phyloP scores from a whole-genome alignment of 2,888 invertebrate genomes.

The Melanotus villosus region DNA sequence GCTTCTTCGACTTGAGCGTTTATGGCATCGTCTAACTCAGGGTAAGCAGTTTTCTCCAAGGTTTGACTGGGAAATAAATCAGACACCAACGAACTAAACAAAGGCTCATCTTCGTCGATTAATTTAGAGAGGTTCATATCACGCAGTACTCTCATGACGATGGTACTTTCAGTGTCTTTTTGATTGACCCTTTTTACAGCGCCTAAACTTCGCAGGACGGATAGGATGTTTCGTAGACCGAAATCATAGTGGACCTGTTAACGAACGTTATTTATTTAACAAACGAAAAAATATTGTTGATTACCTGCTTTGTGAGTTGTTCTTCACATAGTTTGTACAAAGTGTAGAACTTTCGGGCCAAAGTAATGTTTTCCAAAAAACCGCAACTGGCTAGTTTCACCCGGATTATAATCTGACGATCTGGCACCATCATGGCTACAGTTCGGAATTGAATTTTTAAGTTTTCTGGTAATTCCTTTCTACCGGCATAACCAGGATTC shows the following conservation, averaged over 20 bases:
- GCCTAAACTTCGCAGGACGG: conserved; percentile 93
- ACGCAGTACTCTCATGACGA: conserved; percentile 96
- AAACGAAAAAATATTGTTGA: too few relatives aligned
- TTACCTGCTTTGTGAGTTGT: conserved; percentile 95
- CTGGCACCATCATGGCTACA: conserved; percentile 99
- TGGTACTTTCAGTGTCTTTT: conserved; percentile 94
- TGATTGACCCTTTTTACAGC: conserved; percentile 92
- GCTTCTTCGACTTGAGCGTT: conserved; percentile 85
- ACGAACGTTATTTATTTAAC: too few relatives aligned
- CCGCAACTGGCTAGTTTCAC: conserved; percentile 97
- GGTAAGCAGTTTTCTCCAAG: conserved; percentile 92
- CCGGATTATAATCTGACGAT: conserved; percentile 95
- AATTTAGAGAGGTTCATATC: conserved; percentile 98
- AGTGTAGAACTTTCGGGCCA: conserved; percentile 96
- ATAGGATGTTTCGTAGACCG: conserved; percentile 94
- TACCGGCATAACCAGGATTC: conserved; percentile 98
- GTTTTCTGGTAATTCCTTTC: conserved; percentile 97
- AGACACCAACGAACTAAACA: conserved; percentile 96
- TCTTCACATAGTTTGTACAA: conserved; percentile 97
- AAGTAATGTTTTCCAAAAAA: conserved; percentile 93
- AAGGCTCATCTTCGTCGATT: conserved; percentile 97
- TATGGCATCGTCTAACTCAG: conserved; percentile 91
- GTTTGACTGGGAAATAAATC: conserved; percentile 97
- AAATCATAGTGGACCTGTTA: conserved; percentile 98
- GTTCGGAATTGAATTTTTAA: conserved; percentile 97